phyloP scores from a whole-genome alignment of 2,797 vertebrate species.

The Scleropages formosus region DNA sequence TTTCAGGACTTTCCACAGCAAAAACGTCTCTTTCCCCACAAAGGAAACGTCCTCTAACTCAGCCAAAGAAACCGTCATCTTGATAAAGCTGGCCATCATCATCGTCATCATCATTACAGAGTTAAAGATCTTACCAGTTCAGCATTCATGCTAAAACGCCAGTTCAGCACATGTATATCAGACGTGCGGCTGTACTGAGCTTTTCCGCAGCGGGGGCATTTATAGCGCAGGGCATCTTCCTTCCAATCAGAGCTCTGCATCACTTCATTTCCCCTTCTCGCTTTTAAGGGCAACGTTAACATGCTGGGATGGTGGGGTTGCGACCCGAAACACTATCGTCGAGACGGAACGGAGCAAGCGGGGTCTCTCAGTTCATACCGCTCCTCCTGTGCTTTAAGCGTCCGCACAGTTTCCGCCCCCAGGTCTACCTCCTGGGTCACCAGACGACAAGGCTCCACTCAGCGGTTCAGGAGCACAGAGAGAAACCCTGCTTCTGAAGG shows the following conservation, averaged over 20 bases:
- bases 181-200: background rate
- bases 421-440: background rate
- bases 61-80: constrained; percentile 7
- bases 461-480: background rate
- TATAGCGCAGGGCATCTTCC: background rate
- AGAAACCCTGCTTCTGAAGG: background rate
- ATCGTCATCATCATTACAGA: constrained; percentile 14
- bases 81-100: constrained; percentile 1
- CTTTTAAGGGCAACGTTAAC: constrained; percentile 8
- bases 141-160: background rate
- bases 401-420: background rate
- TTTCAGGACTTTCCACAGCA: background rate
- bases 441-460: constrained; percentile 1
- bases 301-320: background rate
- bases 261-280: background rate
- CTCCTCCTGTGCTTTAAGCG: background rate
- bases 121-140: constrained; percentile 8
- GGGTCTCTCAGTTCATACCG: background rate
- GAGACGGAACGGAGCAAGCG: background rate
- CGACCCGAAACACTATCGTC: background rate
- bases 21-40: background rate
- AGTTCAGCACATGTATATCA: constrained; percentile 12
- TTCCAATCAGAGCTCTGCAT: background rate
- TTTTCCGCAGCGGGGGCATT: background rate
- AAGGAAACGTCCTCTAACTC: background rate